Percentiles rank a stretch among this genome's conserved stretches.
Conservation (phyloP, 2,797 vertebrate genomes). For the Acrossocheilus fasciatus region DNA sequence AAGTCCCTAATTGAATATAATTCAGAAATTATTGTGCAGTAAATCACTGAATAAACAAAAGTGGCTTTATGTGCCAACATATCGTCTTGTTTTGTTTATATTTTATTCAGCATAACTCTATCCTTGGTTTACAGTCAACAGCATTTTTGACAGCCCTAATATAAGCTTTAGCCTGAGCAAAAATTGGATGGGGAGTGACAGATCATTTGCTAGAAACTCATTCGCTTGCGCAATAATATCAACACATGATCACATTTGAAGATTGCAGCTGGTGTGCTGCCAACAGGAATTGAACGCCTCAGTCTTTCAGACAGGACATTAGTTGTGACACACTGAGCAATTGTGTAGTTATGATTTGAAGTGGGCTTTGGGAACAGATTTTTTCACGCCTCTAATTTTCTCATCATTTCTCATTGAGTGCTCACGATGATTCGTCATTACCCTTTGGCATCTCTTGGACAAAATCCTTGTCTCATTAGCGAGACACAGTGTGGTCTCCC, state of each 20-base stretch:
- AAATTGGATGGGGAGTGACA: not conserved
- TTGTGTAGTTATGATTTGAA: slow-evolving; percentile 17
- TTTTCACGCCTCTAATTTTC: slow-evolving; percentile 30
- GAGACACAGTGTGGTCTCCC: slow-evolving; percentile 44
- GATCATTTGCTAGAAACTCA: slow-evolving; percentile 7
- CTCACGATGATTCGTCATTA: slow-evolving; percentile 24
- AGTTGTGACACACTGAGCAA: slow-evolving; percentile 12
- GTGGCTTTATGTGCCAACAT: not conserved
- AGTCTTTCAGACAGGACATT: slow-evolving; percentile 39
- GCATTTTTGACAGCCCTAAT: not conserved
- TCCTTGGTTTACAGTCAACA: not conserved
- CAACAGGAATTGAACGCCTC: slow-evolving; percentile 15
- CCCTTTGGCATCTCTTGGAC: slow-evolving; percentile 44
- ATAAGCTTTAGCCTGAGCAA: not conserved
- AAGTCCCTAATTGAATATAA: not conserved
- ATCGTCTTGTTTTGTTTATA: not conserved
- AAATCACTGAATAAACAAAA: not conserved
- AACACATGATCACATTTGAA: slow-evolving; percentile 9
- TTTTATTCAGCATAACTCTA: not conserved
- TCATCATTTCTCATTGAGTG: slow-evolving; percentile 38
- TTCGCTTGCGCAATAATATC: not conserved
- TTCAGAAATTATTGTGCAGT: not conserved
- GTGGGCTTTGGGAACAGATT: slow-evolving; percentile 32
- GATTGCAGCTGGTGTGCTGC: slow-evolving; percentile 19
- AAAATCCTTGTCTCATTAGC: slow-evolving; percentile 54